Evolutionary conservation across 1,140 invertebrate species (phyloP), one percentile per base, ranked within the genome.

Genomic region (Ceratoteleas bidentatus): DNA sequence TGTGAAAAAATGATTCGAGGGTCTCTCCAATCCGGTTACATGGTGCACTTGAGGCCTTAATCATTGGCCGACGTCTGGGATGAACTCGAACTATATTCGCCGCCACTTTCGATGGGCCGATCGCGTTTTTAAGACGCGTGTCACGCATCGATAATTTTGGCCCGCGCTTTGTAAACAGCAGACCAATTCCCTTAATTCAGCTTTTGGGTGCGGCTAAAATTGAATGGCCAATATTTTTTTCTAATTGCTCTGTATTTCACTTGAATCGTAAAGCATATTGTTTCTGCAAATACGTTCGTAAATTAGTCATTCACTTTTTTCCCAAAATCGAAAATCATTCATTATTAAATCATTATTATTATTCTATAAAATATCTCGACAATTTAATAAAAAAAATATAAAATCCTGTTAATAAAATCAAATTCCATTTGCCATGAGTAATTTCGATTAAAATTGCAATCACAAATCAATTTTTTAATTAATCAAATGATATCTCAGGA

Each of bases 91-190:
- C 73, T 64, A 64, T 61, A 58, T 60, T 33, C 68, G 70, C 70
- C 69, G 76, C 84, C 81, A 84, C 78, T 77, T 76, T 84, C 76
- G 83, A 85, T 84, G 86, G 85, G 75, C 76, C 81, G 76, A 76
- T 66, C 54, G 62, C 36, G 53, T 38, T 80, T 83, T 61, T 56
- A 56, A 78, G 69, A 83, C 73, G 74, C 74, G 34, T 74, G 69
- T 87, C 88, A 68, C 50, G 77, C 77, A 88, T 87, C 86, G 87
- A 88, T 89, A 88, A 89, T 85, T 88, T 87, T 87, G 87, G 84
- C 77, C 56, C 77, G 45, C 64, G 68, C 68, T 79, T 85, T 81
- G 68, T 73, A 80, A 80, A 80, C 69, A 80, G 68, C 62, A 36
- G 47, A 56, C 77, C 68, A 36, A 47, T 47, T 72, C 66, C 49